Conservation (phyloP, 2,888 invertebrate genomes). For the Melanostoma scalare region DNA sequence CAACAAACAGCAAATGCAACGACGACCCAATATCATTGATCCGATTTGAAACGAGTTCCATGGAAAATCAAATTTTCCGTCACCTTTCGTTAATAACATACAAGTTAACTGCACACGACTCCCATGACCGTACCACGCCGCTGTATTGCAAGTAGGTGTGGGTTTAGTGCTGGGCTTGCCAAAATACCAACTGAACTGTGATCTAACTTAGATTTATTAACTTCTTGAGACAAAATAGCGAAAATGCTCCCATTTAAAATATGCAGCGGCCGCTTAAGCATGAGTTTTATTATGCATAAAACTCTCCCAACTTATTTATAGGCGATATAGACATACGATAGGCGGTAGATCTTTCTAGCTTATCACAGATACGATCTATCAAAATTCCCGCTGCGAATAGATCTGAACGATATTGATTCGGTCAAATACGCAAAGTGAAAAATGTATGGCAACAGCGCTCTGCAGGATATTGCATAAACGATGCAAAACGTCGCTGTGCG, state of each 20-base stretch:
- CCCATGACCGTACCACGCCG: slow-evolving; percentile 51
- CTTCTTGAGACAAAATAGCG: slow-evolving; percentile 34
- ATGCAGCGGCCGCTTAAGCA: slow-evolving; percentile 20
- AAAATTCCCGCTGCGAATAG: slow-evolving; percentile 58
- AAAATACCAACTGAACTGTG: slow-evolving; percentile 52
- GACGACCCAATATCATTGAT: slow-evolving; percentile 60
- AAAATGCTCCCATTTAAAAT: slow-evolving; percentile 38
- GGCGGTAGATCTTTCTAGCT: slow-evolving; percentile 45
- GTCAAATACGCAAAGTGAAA: slow-evolving; percentile 13
- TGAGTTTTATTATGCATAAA: slow-evolving; percentile 36
- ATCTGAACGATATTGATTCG: slow-evolving; percentile 53
- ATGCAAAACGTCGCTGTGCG: slow-evolving; percentile 27
- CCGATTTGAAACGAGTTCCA: slow-evolving; percentile 61
- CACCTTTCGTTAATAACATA: slow-evolving; percentile 63
- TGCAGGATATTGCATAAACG: slow-evolving; percentile 55
- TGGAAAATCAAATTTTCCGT: slow-evolving; percentile 58
- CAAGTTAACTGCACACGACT: slow-evolving; percentile 41
- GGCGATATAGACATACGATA: slow-evolving; percentile 42
- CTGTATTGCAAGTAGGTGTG: slow-evolving; percentile 56
- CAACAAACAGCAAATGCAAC: slow-evolving; percentile 36
- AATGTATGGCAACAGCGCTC: slow-evolving; percentile 38
- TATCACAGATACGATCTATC: slow-evolving; percentile 59
- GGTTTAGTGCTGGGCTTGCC: slow-evolving; percentile 63
- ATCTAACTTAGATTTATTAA: slow-evolving; percentile 61
- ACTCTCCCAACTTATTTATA: slow-evolving; percentile 42